Percentiles rank a stretch among this genome's conserved stretches.
Evolutionary conservation across 2,797 vertebrate species (phyloP).

Genomic region (Leptodactylus fallax): DNA sequence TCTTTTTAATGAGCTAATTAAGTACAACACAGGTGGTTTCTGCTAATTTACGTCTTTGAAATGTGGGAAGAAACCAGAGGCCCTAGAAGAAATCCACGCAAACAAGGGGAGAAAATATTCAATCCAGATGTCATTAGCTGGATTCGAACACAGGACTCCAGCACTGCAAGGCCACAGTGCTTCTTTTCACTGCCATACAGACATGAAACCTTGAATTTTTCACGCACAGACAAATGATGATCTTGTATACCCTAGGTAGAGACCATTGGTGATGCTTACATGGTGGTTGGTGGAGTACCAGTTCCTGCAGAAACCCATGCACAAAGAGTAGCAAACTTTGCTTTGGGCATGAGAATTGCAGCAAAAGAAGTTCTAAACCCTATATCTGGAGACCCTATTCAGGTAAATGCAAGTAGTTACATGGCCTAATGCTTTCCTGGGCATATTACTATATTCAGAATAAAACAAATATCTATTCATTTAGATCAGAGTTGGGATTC

Average conservation of each 20-base stretch:
- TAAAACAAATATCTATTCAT: neutral
- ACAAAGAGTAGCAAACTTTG: constrained; percentile 79
- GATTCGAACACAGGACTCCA: too few species aligned
- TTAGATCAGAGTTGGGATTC: constrained; percentile 80
- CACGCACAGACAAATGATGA: neutral
- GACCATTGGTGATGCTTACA: constrained; percentile 80
- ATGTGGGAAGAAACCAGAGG: too few species aligned
- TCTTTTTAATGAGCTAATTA: too few species aligned
- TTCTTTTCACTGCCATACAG: too few species aligned
- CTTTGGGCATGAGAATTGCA: constrained; percentile 78
- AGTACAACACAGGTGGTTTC: too few species aligned
- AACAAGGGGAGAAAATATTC: too few species aligned
- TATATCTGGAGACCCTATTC: constrained; percentile 74
- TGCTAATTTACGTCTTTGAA: too few species aligned
- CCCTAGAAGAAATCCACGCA: too few species aligned
- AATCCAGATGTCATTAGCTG: too few species aligned
- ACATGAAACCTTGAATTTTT: neutral
- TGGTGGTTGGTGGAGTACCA: constrained; percentile 78
- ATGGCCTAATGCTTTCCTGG: too few species aligned
- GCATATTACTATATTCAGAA: neutral
- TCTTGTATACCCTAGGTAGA: constrained; percentile 73
- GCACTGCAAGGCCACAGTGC: too few species aligned
- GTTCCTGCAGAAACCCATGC: constrained; percentile 72
- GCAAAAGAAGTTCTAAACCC: constrained; percentile 77
- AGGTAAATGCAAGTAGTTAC: constrained; percentile 67